Conservation (phyloP, 2,888 invertebrate genomes). For the Hesperia comma region DNA sequence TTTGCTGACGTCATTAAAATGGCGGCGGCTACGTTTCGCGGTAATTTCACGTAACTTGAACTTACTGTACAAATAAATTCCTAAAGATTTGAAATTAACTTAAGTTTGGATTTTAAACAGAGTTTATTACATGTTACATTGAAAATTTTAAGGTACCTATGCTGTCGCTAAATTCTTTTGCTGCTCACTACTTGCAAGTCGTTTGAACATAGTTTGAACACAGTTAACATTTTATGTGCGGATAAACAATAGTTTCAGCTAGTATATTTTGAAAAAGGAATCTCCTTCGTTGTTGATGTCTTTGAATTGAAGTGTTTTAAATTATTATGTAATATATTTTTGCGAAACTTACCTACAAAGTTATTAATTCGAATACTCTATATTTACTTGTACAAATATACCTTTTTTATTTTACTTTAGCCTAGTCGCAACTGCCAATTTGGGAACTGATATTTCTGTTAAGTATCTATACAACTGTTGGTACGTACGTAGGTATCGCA, state of each 20-base stretch:
- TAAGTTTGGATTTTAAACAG: conserved; percentile 1
- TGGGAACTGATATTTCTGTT: conserved; percentile 1
- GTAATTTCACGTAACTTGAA: not conserved
- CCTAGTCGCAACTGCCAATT: not conserved
- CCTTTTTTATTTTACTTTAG: not conserved
- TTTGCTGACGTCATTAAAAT: conserved; percentile 7
- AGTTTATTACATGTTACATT: not conserved
- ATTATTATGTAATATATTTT: not conserved
- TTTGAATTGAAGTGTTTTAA: too few species aligned
- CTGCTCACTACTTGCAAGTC: not conserved
- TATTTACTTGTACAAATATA: conserved; percentile 2
- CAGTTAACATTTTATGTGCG: too few species aligned
- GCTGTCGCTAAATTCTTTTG: not conserved
- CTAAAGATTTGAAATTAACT: not conserved
- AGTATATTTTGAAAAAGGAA: too few species aligned
- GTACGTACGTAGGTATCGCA: not conserved
- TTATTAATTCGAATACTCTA: not conserved
- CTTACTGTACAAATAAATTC: not conserved
- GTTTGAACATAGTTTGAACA: not conserved
- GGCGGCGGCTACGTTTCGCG: not conserved
- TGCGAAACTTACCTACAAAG: not conserved
- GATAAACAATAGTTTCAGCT: too few species aligned
- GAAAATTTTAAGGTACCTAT: not conserved
- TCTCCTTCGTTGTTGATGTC: too few species aligned
- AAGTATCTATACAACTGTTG: not conserved